These are phyloP conservation scores for Megathymus violae DNA, from an alignment of 1,140 invertebrate species.

Conservation along the genomic window DNA sequence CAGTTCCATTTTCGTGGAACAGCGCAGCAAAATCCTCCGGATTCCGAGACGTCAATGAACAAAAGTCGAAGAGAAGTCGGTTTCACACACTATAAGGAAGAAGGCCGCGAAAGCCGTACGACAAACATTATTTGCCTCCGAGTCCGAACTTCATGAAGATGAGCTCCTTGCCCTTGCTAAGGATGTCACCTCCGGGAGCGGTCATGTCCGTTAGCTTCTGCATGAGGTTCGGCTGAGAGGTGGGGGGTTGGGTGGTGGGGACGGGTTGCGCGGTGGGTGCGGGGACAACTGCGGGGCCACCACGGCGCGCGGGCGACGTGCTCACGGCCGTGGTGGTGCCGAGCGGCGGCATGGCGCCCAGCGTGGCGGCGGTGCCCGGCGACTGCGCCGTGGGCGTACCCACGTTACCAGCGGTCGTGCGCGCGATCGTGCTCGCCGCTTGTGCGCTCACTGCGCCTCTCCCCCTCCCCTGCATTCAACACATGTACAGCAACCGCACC, in stretches of 20 bases:
- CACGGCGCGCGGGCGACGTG: too few species aligned
- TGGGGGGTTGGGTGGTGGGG: too few species aligned
- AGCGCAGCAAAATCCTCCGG: slow-evolving; percentile 55
- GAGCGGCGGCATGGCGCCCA: slow-evolving; percentile 49
- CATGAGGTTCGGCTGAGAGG: too few species aligned
- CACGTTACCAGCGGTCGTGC: slow-evolving; percentile 79
- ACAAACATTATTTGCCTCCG: slow-evolving; percentile 89
- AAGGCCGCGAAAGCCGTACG: slow-evolving; percentile 57
- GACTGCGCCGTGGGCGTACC: slow-evolving; percentile 73
- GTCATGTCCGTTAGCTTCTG: slow-evolving; percentile 92
- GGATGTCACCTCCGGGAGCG: slow-evolving; percentile 91
- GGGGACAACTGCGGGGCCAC: too few species aligned
- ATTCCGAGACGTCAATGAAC: slow-evolving; percentile 37
- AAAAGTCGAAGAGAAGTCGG: slow-evolving; percentile 36
- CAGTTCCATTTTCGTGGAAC: slow-evolving; percentile 33
- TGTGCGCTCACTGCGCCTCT: slow-evolving; percentile 75
- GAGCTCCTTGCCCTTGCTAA: slow-evolving; percentile 95
- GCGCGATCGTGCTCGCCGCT: slow-evolving; percentile 75
- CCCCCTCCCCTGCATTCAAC: slow-evolving; percentile 69
- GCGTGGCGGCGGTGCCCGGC: slow-evolving; percentile 68
- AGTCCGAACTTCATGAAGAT: slow-evolving; percentile 96
- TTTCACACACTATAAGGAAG: slow-evolving; percentile 36
- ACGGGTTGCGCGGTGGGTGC: too few species aligned
- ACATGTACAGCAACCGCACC: slow-evolving; percentile 33
- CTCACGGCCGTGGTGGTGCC: slow-evolving; percentile 47